Evolutionary conservation across 2,888 invertebrate genomes (phyloP).

Genomic region (Melanargia galathea): DNA sequence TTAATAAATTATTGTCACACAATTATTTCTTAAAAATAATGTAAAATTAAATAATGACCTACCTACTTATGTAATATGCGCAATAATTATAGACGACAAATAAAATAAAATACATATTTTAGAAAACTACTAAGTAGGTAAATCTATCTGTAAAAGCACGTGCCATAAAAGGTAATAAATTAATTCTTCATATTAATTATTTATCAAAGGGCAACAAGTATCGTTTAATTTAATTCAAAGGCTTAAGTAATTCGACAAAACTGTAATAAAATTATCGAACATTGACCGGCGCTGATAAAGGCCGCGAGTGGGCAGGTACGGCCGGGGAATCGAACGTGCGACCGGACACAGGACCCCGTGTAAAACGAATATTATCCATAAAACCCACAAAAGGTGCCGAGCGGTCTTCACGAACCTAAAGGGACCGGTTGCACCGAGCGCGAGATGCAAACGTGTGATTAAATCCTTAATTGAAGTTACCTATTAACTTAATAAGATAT

Average conservation of each 20-base stretch:
- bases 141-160: constrained; percentile 9
- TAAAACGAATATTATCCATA: constrained; percentile 77
- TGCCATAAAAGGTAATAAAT: constrained; percentile 44
- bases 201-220: constrained; percentile 65
- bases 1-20: too few relatives aligned
- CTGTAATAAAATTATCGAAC: constrained; percentile 81
- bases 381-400: constrained; percentile 79
- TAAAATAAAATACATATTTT: too few relatives aligned
- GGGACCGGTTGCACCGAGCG: constrained; percentile 53
- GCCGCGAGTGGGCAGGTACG: constrained; percentile 54
- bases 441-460: constrained; percentile 22
- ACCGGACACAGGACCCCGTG: constrained; percentile 69
- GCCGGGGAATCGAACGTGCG: constrained; percentile 40
- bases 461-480: constrained; percentile 7
- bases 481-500: background rate
- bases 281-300: constrained; percentile 72
- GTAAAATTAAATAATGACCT: too few relatives aligned
- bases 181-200: constrained; percentile 65
- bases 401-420: constrained; percentile 65
- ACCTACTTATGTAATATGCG: too few relatives aligned
- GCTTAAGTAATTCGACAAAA: constrained; percentile 78
- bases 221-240: constrained; percentile 80
- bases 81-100: too few relatives aligned
- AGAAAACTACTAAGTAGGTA: too few relatives aligned
- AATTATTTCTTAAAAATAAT: too few relatives aligned